Evolutionary conservation across 2,797 vertebrate species (phyloP), one percentile per base, ranked within the genome.

Genomic region (Lophius americanus): DNA sequence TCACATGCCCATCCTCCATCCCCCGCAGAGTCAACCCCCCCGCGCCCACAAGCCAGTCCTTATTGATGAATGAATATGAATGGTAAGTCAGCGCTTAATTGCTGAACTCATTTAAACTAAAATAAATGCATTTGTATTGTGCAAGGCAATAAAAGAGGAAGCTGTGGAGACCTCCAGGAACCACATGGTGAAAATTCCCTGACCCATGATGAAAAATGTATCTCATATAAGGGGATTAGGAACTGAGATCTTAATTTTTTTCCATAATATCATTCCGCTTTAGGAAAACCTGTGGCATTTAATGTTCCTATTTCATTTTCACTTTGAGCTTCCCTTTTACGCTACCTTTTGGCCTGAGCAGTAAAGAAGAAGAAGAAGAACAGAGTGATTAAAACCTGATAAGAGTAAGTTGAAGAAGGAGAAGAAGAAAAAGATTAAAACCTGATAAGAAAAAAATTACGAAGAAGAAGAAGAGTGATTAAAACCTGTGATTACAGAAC

Each of bases 31-130:
- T 57, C 64, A 33, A 41, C 32, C 13, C 23, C n/a, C 64, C 61
- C 66, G 58, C 61, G 7, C 32, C 52, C 56, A 48, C 33, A 32
- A 60, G 62, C 67, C 46, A 53, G 60, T 61, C 64, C 71, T 77
- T 73, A 86, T 73, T 84, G 81, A 88, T 76, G 73, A 86, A 82
- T 81, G 82, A 88, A 79, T 76, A 68, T 82, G 73, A 87, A 73
- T 64, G 69, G 85, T 85, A 79, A 67, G 53, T 89, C 73, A 91
- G 90, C 82, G 78, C 67, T 51, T 72, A 87, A 83, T 65, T 69
- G 54, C 14, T 63, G 39, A 71, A 70, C 67, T 78, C 47, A 60
- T 54, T 75, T 54, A 54, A 48, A 75, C 49, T 55, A 68, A 73
- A 78, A 60, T 35, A 68, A 49, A 64, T 64, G 47, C 13, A 55